phyloP scores from a whole-genome alignment of 2,113 vertebrate species.

The Phylloscopus trochilus region DNA sequence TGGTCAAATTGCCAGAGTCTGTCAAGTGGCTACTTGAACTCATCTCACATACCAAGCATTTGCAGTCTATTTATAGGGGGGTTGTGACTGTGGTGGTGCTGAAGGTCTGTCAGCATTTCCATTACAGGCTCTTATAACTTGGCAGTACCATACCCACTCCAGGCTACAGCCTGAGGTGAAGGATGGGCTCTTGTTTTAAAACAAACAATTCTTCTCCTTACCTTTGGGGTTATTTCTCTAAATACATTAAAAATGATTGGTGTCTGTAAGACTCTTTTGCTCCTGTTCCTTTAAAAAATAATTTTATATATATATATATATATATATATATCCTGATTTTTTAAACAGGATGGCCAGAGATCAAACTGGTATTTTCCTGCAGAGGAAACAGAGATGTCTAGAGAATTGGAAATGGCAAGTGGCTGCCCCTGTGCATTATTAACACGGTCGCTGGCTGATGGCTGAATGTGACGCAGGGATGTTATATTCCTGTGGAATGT shows the following conservation, averaged over 20 bases:
- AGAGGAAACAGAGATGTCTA: not conserved
- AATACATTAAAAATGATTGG: not conserved
- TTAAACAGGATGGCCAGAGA: not conserved
- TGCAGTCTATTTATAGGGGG: slow-evolving; percentile 42
- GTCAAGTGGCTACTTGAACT: slow-evolving; percentile 19
- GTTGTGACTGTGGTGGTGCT: not conserved
- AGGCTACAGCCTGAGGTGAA: not conserved
- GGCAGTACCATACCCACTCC: not conserved
- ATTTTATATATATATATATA: too few relatives aligned
- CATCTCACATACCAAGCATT: slow-evolving; percentile 22
- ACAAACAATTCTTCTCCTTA: not conserved
- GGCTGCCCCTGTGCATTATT: not conserved
- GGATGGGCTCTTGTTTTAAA: slow-evolving; percentile 10
- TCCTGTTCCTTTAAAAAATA: not conserved
- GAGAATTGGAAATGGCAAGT: not conserved
- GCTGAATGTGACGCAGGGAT: not conserved
- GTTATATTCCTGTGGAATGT: not conserved
- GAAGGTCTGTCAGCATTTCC: slow-evolving; percentile 39
- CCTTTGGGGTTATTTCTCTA: not conserved
- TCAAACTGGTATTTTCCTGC: not conserved
- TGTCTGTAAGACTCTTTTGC: not conserved
- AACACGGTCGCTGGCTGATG: fast-evolving
- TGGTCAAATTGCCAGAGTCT: slow-evolving; percentile 17
- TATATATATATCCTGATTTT: not conserved
- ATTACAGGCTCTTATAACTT: slow-evolving; percentile 19